Evolutionary conservation across 2,113 vertebrate species (phyloP).

Genomic region (Scomber scombrus): DNA sequence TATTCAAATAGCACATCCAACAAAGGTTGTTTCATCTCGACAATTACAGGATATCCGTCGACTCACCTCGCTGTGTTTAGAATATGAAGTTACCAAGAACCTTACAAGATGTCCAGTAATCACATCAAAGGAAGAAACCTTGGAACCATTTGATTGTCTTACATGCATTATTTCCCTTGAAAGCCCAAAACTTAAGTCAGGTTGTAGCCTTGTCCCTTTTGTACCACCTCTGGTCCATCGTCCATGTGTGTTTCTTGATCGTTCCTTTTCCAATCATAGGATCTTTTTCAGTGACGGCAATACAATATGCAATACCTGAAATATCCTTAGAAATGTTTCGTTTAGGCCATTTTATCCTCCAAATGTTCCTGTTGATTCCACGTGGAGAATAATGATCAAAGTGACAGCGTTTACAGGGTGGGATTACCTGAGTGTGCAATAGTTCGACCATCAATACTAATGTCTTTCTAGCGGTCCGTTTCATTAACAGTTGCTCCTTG

Average conservation of each 20-base stretch:
- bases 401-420: conserved; percentile 59
- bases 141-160: conserved; percentile 78
- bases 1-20: conserved; percentile 67
- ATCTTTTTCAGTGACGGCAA: conserved; percentile 16
- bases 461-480: conserved; percentile 56
- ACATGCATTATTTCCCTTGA: conserved; percentile 68
- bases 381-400: conserved; percentile 29
- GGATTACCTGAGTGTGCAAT: conserved; percentile 81
- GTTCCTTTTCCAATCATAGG: conserved; percentile 27
- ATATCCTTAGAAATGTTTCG: conserved; percentile 42
- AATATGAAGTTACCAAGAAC: conserved; percentile 55
- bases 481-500: conserved; percentile 47
- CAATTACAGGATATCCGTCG: conserved; percentile 45
- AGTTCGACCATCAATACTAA: conserved; percentile 56
- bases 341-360: conserved; percentile 17
- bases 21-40: conserved; percentile 44
- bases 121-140: conserved; percentile 57
- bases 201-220: conserved; percentile 31
- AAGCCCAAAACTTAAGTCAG: conserved; percentile 16
- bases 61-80: conserved; percentile 43
- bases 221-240: conserved; percentile 23
- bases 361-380: conserved; percentile 29
- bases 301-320: conserved; percentile 64
- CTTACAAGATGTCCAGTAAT: conserved; percentile 40
- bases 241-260: conserved; percentile 1